Evolutionary conservation across 2,113 vertebrate species (phyloP), one percentile per base, ranked within the genome.

Genomic region (Ctenodactylus gundi): DNA sequence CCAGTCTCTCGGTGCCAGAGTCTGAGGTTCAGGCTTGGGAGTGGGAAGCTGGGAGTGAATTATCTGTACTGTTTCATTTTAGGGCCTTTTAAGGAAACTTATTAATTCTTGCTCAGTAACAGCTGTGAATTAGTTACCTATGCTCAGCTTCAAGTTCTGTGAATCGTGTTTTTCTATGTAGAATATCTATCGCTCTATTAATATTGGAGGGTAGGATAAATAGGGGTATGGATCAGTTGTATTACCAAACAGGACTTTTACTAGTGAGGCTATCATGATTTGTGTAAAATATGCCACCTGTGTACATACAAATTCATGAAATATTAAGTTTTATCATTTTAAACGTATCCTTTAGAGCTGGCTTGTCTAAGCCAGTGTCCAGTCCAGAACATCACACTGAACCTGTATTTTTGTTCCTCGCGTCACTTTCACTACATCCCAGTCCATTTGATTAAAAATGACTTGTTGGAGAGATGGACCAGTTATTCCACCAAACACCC

Each of bases 31-130:
- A 67, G 46, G 18, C 29, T 89, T 25, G 57, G 20, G 78, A 75
- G 57, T 62, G 41, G 89, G 94, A 89, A 87, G 18, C 65, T 91
- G 34, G 51, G 58, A 72, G 60, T 87, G 53, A 94, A 90, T 95
- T 95, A 86, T 78, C 82, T 96, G 49, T 62, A 58, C 49, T 77
- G 65, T 85, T 94, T 34, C 21, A 64, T 29, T 81, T 84, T 60
- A 25, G 49, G 86, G 25, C 36, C 36, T 65, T 72, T 88, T 77
- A 78, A 88, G 81, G 60, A 73, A 92, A 88, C 29, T 2, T 46
- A 68, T 41, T 78, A 77, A 65, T 53, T 53, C 60, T 86, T 81
- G 51, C 72, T 51, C 34, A 60, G 83, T 21, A 41, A 77, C 70
- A 81, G 60, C 41, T 95, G 73, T 87, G 60, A 51, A 9, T 65